These are phyloP conservation scores for Eristalis arbustorum DNA, from an alignment of 2,888 invertebrate genomes.

Conservation along the genomic window DNA sequence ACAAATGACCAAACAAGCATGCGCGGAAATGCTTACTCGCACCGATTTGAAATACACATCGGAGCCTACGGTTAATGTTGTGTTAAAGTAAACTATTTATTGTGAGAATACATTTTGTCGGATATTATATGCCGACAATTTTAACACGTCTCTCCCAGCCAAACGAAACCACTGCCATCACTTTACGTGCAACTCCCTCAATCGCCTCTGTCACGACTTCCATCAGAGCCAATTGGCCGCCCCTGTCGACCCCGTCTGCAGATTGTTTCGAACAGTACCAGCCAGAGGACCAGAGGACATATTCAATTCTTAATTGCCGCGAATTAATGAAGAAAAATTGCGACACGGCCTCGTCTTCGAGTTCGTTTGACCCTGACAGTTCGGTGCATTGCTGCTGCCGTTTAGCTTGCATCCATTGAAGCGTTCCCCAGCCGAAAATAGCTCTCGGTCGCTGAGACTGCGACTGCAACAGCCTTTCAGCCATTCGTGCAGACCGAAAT, in stretches of 20 bases:
- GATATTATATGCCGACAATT: too few relatives aligned
- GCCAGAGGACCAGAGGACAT: not conserved
- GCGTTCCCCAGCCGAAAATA: slow-evolving; percentile 53
- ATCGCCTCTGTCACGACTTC: not conserved
- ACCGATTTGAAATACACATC: too few relatives aligned
- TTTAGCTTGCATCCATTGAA: slow-evolving; percentile 44
- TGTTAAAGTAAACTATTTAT: too few relatives aligned
- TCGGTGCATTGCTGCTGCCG: slow-evolving; percentile 5
- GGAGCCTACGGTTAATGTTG: too few relatives aligned
- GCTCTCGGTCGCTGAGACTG: slow-evolving; percentile 20
- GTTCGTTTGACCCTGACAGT: slow-evolving; percentile 65
- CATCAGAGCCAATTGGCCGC: not conserved
- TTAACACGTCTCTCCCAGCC: not conserved
- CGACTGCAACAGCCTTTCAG: not conserved
- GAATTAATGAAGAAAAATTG: slow-evolving; percentile 68
- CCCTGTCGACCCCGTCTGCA: not conserved
- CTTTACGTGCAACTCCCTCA: not conserved
- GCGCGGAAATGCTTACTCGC: too few relatives aligned
- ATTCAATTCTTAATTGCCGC: slow-evolving; percentile 50
- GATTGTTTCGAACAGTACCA: not conserved
- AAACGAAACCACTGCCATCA: not conserved
- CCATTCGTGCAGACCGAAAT: slow-evolving; percentile 23
- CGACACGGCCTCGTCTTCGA: slow-evolving; percentile 58
- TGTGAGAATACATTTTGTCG: too few relatives aligned
- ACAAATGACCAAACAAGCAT: too few relatives aligned